phyloP scores from a whole-genome alignment of 2,797 vertebrate species.

The Lophius americanus region DNA sequence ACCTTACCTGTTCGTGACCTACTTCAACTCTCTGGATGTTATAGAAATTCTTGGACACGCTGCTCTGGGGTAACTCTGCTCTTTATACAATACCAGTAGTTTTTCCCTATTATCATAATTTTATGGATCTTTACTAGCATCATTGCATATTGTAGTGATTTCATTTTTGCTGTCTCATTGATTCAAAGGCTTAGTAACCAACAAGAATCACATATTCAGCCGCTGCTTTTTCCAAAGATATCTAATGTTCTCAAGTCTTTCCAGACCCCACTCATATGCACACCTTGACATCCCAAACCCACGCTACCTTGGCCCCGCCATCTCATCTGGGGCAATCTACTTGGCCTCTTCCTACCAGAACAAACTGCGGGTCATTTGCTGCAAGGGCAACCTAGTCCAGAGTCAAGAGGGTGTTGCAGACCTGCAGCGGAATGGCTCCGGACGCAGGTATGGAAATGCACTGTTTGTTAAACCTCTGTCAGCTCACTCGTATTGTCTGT shows the following conservation, averaged over 20 bases:
- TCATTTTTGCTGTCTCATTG: constrained; percentile 9
- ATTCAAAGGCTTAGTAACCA: neutral
- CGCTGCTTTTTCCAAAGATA: neutral
- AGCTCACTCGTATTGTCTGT: neutral
- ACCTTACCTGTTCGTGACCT: constrained; percentile 97
- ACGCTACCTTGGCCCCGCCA: constrained; percentile 94
- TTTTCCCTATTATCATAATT: constrained; percentile 2
- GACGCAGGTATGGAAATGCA: constrained; percentile 84
- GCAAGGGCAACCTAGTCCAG: constrained; percentile 95
- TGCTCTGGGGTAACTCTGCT: constrained; percentile 87
- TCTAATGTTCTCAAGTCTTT: constrained; percentile 11
- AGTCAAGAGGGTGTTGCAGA: constrained; percentile 84
- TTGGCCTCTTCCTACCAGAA: constrained; percentile 97
- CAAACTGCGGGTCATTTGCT: constrained; percentile 96
- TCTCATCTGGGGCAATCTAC: constrained; percentile 95
- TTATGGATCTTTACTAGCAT: neutral
- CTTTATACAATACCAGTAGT: neutral
- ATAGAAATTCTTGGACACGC: constrained; percentile 96
- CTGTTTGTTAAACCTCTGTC: neutral
- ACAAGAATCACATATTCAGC: constrained; percentile 3
- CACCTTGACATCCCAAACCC: constrained; percentile 95
- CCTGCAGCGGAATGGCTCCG: constrained; percentile 87
- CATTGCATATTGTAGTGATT: constrained; percentile 7
- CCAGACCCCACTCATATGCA: constrained; percentile 89
- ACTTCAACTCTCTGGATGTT: constrained; percentile 98